A percentile compares a stretch with the other conserved stretches of the same genome.
Evolutionary conservation across 23 tunicate genomes (phyloP).

Genomic region (Botrylloides violaceus): DNA sequence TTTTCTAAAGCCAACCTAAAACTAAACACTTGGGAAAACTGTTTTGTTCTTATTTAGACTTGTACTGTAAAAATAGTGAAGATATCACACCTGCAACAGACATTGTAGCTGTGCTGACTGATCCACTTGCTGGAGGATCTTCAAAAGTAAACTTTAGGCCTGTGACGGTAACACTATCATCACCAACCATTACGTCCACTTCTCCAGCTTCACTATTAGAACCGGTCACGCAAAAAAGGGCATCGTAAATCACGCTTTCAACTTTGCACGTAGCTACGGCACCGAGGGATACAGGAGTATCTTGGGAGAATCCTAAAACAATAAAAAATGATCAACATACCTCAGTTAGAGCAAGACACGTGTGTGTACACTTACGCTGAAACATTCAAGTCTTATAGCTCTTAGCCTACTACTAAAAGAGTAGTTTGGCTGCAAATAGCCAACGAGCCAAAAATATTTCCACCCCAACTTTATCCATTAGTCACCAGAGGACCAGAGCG

Average conservation of each 20-base stretch:
- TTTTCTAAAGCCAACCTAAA: too few relatives aligned
- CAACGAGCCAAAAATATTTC: too few relatives aligned
- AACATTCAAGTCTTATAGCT: too few relatives aligned
- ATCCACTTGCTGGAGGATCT: background rate
- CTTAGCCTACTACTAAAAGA: too few relatives aligned
- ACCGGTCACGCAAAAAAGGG: constrained; percentile 21
- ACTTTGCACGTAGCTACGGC: constrained; percentile 5
- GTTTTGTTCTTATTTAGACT: too few relatives aligned
- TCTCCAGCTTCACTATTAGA: constrained; percentile 1
- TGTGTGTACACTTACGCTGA: too few relatives aligned
- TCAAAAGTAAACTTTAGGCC: background rate
- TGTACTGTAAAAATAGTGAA: too few relatives aligned
- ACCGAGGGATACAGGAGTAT: constrained; percentile 13
- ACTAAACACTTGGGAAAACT: too few relatives aligned
- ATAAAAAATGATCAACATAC: background rate
- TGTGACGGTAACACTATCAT: background rate
- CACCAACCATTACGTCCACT: constrained; percentile 28
- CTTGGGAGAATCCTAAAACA: constrained; percentile 31
- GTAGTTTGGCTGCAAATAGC: too few relatives aligned
- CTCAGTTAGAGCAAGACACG: too few relatives aligned
- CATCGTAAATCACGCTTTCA: background rate
- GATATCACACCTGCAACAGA: constrained; percentile 25
- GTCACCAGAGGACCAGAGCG: too few relatives aligned
- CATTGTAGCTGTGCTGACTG: constrained; percentile 12
- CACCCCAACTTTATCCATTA: too few relatives aligned